Base-by-base conservation (phyloP, 2,113 vertebrate genomes). In the Mormoops blainvillei region DNA sequence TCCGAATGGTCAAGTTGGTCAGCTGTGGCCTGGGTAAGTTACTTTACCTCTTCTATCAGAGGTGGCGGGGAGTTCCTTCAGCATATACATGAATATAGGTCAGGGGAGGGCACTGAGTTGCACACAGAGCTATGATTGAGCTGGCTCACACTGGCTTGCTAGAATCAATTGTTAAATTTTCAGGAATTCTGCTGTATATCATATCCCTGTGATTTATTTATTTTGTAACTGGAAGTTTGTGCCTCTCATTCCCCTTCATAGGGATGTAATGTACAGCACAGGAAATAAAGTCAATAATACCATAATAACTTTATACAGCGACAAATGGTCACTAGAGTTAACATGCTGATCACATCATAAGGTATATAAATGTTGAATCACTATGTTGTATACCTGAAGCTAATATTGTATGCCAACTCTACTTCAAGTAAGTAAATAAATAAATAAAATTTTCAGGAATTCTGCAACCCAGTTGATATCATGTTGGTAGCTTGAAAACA, bases 21-120 rank as follows among this genome's bases (percentile, higher is more conserved):
- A 36, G n/a, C 38, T 61, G 45, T 20, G 9, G 36, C 68, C 89
- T 33, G 20, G 26, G 19, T 3, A 16, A 24, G 19, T 43, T 28
- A 6, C 13, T 22, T 38, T 4, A 7, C 31, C 43, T 71, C 15
- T 43, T 65, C 73, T 18, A 26, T 26, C 50, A 14, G 38, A 0
- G 2, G 36, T 10, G 20, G 10, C 20, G 1, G n/a, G 4, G 31
- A 48, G 26, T 13, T 43, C 24, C 20, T n/a, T 50, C 41, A 14
- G 3, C 14, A 13, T n/a, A 45, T 91, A 18, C 2, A 3, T 0
- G 3, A 22, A 45, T 9, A 16, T 1, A 11, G 15, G 13, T 43
- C 19, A 0, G 0, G 0, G 8, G 63, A 13, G 1, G 20, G 9
- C 74, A 5, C 26, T 0, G 14, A 22, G 48, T 2, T 28, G 5